Conservation (phyloP, 2,113 vertebrate genomes). For the Cryptotis parvus region DNA sequence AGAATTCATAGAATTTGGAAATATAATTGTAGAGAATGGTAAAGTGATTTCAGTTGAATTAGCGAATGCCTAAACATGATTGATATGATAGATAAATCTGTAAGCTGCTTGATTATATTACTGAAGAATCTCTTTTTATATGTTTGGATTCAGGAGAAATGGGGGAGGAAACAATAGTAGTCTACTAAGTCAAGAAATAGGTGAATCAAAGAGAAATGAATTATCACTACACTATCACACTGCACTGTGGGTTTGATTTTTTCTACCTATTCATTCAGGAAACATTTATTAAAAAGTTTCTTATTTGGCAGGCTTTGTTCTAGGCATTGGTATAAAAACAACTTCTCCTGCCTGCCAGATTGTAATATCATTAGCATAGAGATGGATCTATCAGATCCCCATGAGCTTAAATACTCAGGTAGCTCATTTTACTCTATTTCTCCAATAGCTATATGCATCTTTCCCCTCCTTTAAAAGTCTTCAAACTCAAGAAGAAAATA, state of each 20-base stretch:
- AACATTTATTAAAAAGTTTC: neutral
- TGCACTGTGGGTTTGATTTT: neutral
- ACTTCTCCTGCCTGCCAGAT: neutral
- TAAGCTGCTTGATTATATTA: conserved; percentile 38
- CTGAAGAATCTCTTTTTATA: conserved; percentile 43
- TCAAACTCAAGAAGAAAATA: neutral
- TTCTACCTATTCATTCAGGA: neutral
- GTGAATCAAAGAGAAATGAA: neutral
- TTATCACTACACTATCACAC: neutral
- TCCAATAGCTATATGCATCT: neutral
- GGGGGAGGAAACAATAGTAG: neutral
- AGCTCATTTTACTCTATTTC: conserved; percentile 7
- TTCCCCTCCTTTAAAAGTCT: neutral
- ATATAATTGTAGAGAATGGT: conserved; percentile 39
- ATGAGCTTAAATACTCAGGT: neutral
- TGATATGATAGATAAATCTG: conserved; percentile 36
- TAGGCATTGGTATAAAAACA: neutral
- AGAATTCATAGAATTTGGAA: conserved; percentile 54
- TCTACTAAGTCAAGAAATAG: neutral
- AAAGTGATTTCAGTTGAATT: conserved; percentile 69
- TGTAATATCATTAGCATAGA: neutral
- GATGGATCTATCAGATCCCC: neutral
- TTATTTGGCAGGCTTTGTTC: neutral
- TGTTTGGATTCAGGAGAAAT: neutral
- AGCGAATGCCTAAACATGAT: conserved; percentile 45